Evolutionary conservation across 2,888 invertebrate species (phyloP), one percentile per base, ranked within the genome.

Genomic region (Polydrusus tereticollis): DNA sequence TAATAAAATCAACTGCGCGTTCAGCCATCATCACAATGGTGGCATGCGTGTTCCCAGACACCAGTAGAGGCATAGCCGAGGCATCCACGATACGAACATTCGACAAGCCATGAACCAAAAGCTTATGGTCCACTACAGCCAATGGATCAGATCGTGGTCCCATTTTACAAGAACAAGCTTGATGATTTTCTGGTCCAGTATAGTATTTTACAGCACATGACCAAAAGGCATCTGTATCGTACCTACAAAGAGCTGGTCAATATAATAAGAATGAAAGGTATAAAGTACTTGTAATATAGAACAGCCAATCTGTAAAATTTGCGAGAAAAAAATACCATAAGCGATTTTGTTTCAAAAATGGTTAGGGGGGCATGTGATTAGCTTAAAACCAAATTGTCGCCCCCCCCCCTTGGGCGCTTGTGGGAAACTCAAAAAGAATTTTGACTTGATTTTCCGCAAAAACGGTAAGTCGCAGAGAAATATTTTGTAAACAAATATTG

Each of bases 101-200:
- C 73, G 86, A 83, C 57, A 92, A 86, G 0, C 92, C 92, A 77
- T 90, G 86, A 0, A 92, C 91, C 77, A 84, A 87, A 0, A 94
- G 85, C 82, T 90, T 88, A 71, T 90, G 88, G 82, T 94, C 91
- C 0, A 94, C 94, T 0, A 94, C 94, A 0, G 94, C 92, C 87
- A 90, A 87, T 0, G 89, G 90, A 83, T 94, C 94, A 0, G 85
- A 85, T 0, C 82, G 78, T 0, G 93, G 91, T 0, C 94, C 94
- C 93, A 95, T 94, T 87, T 93, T 94, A 82, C 93, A 93, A 0
- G 94, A 92, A 7, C 94, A 94, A 0, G 90, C 92, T 84, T 94
- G 94, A 83, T 94, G 94, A 83, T 94, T 94, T 85, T 94, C 94
- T 0, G 94, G 92, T 0, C 92, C 93, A 0, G 94, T 94, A 65